A percentile compares a stretch with the other conserved stretches of the same genome.
These are phyloP conservation scores for human DNA, from an alignment of 2,113 vertebrate genomes.

Conservation along the genomic window GRCh38 chr2:75478001-75478500, in stretches of 20 bases:
- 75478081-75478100: not conserved
- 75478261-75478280: not conserved
- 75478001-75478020: too few species aligned
- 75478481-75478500: not conserved
- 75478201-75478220: not conserved
- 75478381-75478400: not conserved
- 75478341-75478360: not conserved
- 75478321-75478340: not conserved
- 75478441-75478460: not conserved
- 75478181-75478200: not conserved
- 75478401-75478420: not conserved
- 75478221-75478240: not conserved
- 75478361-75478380: not conserved
- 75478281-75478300: not conserved
- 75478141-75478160: not conserved
- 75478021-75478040: too few species aligned
- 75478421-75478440: not conserved
- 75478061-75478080: not conserved
- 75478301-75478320: not conserved
- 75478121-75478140: not conserved
- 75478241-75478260: not conserved
- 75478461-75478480: not conserved
- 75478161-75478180: not conserved
- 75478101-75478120: not conserved
- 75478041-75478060: too few species aligned